phyloP scores from a whole-genome alignment of 2,797 vertebrate genomes.

The Sardinella longiceps region DNA sequence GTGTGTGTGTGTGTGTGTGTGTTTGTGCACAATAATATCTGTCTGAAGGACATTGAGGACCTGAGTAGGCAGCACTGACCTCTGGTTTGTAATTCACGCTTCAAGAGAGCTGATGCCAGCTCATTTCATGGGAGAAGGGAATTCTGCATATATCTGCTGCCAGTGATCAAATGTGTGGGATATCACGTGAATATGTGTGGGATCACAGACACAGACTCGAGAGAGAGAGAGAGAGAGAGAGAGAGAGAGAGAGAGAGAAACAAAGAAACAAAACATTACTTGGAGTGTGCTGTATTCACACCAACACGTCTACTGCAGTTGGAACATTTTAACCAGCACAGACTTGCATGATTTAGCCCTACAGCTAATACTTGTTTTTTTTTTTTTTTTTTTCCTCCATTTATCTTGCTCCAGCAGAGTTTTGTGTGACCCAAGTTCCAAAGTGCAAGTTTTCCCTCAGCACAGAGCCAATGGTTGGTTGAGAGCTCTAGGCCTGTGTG shows the following conservation, averaged over 20 bases:
- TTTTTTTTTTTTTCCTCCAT: too few relatives aligned
- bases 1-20: neutral
- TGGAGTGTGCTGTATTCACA: neutral
- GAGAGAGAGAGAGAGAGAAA: slow-evolving; percentile 41
- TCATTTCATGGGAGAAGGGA: slow-evolving; percentile 38
- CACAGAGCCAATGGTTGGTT: neutral
- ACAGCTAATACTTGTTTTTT: slow-evolving; percentile 29
- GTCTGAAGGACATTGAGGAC: neutral
- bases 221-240: slow-evolving; percentile 29
- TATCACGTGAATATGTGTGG: neutral
- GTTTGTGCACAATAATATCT: neutral
- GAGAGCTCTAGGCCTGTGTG: neutral
- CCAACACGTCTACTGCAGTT: neutral
- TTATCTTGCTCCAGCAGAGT: neutral
- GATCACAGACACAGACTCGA: slow-evolving; percentile 1
- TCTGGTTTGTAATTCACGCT: slow-evolving; percentile 14
- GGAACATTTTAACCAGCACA: neutral
- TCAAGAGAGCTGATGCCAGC: slow-evolving; percentile 41
- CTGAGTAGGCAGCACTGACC: slow-evolving; percentile 19
- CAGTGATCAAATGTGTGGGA: neutral
- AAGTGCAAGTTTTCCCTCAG: neutral
- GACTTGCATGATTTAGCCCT: neutral
- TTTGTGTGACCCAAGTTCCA: neutral
- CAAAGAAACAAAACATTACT: neutral
- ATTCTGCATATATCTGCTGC: slow-evolving; percentile 25